Conservation (phyloP, 1,140 invertebrate species). For the Gonatopus flavifemur region DNA sequence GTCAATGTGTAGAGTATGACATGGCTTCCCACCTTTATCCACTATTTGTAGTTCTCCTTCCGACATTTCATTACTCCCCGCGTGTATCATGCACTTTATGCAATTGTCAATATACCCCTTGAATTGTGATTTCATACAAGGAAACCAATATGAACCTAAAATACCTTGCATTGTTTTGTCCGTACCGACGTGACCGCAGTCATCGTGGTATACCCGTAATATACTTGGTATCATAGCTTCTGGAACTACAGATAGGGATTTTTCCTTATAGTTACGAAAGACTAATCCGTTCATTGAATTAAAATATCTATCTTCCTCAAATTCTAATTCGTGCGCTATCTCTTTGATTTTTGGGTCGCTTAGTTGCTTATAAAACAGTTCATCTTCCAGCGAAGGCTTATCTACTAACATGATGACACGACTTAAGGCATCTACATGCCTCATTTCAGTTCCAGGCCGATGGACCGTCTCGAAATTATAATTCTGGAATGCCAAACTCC, state of each 20-base stretch:
- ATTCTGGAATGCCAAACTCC: neutral
- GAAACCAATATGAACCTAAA: constrained; percentile 18
- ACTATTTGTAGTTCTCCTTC: constrained; percentile 22
- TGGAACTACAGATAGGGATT: neutral
- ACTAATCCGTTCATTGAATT: neutral
- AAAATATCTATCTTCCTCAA: neutral
- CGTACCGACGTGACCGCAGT: constrained; percentile 11
- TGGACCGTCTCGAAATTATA: neutral
- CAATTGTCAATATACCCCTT: constrained; percentile 17
- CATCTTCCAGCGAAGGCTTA: neutral
- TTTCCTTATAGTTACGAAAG: neutral
- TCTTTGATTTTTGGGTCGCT: neutral
- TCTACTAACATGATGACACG: neutral
- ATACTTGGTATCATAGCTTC: constrained; percentile 2
- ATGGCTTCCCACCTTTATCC: constrained; percentile 18
- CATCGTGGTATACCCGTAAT: constrained; percentile 17
- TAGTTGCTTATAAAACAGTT: neutral
- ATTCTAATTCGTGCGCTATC: neutral
- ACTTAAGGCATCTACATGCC: neutral
- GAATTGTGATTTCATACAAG: constrained; percentile 12
- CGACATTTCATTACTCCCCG: neutral
- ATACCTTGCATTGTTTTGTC: constrained; percentile 7
- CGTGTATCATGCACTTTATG: constrained; percentile 21
- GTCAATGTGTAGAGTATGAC: constrained; percentile 24
- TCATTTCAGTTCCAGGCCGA: neutral